Evolutionary conservation across 2,888 invertebrate species (phyloP).

Genomic region (Euplagia quadripunctaria): DNA sequence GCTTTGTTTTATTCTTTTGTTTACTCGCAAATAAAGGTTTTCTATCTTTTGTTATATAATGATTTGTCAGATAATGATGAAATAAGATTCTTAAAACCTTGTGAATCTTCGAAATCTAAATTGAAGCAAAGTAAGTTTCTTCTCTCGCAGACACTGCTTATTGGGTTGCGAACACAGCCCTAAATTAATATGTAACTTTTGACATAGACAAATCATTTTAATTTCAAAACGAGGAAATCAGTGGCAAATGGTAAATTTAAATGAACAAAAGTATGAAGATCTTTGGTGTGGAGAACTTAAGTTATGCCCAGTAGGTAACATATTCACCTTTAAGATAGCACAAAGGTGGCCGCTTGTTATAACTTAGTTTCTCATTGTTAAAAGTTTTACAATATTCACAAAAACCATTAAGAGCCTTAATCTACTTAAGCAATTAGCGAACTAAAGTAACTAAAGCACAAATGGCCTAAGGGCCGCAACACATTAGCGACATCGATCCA

Average conservation of each 20-base stretch:
- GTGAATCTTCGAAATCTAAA: background rate
- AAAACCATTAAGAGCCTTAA: slow-evolving; percentile 8
- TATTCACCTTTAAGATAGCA: background rate
- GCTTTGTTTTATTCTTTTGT: background rate
- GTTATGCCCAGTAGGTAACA: background rate
- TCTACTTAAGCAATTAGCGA: slow-evolving; percentile 4
- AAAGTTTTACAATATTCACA: background rate
- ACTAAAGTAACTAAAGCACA: slow-evolving; percentile 4
- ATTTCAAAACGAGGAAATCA: background rate
- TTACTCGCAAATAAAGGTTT: background rate
- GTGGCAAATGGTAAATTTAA: background rate
- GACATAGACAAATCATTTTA: background rate
- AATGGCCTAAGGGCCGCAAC: slow-evolving; percentile 7
- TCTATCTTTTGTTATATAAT: no score
- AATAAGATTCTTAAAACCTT: background rate
- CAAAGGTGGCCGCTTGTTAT: background rate
- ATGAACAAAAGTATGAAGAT: background rate
- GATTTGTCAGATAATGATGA: background rate
- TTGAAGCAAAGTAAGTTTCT: background rate
- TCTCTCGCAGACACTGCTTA: background rate
- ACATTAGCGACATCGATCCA: slow-evolving; percentile 27
- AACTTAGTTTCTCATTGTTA: background rate
- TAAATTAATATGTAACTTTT: background rate
- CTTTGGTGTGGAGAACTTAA: background rate
- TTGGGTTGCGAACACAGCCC: background rate